Evolutionary conservation across 2,113 vertebrate species (phyloP).

Genomic region (Erythrocercus mccallii): DNA sequence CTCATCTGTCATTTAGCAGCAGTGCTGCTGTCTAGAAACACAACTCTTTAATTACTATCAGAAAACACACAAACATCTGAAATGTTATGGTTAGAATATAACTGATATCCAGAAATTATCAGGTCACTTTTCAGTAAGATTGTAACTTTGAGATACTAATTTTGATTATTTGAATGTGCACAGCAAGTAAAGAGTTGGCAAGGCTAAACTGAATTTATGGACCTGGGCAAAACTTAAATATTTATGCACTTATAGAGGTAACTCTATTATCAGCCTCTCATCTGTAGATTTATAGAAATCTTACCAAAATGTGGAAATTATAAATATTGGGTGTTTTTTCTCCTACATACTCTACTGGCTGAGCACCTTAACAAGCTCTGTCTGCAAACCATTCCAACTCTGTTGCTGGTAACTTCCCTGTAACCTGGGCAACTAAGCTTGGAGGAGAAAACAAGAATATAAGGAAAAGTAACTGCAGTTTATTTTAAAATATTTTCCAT

Average conservation of each 20-base stretch:
- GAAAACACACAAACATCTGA: not conserved
- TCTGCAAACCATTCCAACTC: not conserved
- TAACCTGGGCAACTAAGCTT: slow-evolving; percentile 39
- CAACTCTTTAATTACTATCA: not conserved
- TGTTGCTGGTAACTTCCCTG: slow-evolving; percentile 7
- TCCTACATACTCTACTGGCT: not conserved
- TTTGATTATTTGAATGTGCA: not conserved
- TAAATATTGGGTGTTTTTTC: not conserved
- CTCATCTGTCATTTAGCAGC: not conserved
- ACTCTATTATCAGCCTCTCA: not conserved
- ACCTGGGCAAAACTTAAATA: not conserved
- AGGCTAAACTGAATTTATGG: not conserved
- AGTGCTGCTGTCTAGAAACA: not conserved
- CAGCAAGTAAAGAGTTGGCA: not conserved
- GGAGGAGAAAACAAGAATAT: slow-evolving; percentile 6
- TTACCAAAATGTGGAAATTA: not conserved
- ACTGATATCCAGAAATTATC: not conserved
- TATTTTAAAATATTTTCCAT: slow-evolving; percentile 37
- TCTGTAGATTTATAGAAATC: not conserved
- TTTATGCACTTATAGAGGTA: not conserved
- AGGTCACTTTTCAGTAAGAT: not conserved
- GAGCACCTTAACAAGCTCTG: not conserved
- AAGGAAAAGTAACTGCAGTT: not conserved
- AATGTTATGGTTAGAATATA: not conserved
- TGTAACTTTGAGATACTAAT: not conserved